Percentiles rank a stretch among this genome's conserved stretches.
phyloP scores from a whole-genome alignment of 2,888 invertebrate species.

The Macrophya annulata region DNA sequence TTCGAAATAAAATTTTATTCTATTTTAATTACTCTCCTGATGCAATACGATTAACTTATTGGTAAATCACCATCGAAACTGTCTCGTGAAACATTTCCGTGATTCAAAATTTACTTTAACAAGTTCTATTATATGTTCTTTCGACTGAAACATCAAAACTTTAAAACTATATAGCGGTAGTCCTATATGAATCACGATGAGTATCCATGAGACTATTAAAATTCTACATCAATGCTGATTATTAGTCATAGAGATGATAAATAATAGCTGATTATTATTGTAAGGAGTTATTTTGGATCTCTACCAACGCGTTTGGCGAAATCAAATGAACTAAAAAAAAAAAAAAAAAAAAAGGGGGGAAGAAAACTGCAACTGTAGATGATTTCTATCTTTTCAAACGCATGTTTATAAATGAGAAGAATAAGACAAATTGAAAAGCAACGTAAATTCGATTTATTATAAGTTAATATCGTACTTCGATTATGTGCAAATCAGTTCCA shows the following conservation, averaged over 20 bases:
- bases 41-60: not conserved
- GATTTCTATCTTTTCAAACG: not conserved
- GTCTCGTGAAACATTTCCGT: not conserved
- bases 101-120: not conserved
- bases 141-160: not conserved
- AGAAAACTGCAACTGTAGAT: not conserved
- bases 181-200: not conserved
- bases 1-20: not conserved
- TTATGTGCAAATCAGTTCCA: slow-evolving; percentile 88
- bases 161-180: not conserved
- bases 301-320: not conserved
- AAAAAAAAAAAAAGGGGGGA: not conserved
- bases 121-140: not conserved
- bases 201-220: not conserved
- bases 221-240: not conserved
- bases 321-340: not conserved
- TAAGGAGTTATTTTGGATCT: not conserved
- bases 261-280: not conserved
- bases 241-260: not conserved
- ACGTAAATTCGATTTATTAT: slow-evolving; percentile 4
- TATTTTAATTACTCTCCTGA: not conserved
- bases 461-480: slow-evolving; percentile 81
- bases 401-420: not conserved
- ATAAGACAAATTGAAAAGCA: not conserved
- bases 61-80: no score